Evolutionary conservation across 2,888 invertebrate species (phyloP), one percentile per base, ranked within the genome.

Genomic region (Eurois occulta): DNA sequence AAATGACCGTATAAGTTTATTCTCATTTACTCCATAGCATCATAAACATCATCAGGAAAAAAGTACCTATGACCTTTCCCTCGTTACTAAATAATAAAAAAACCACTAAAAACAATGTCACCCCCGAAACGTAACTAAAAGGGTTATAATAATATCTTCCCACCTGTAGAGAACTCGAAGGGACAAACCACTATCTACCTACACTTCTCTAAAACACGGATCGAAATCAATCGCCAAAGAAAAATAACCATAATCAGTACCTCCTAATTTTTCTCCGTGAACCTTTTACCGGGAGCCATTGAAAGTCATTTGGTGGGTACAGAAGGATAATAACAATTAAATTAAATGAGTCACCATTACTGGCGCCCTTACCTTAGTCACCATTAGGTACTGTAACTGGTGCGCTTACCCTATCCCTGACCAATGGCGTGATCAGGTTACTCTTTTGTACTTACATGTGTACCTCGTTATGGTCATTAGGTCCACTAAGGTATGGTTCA

Each of bases 321-420:
- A 80, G 72, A 72, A 73, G 72, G 79, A 67, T 70, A 80, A 84
- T 88, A 86, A 84, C 88, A 87, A 87, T 88, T 86, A 82, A 77
- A 74, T 62, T 81, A 81, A 87, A 87, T 75, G 87, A 81, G 84
- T 84, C 77, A 74, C 64, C 74, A 72, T 85, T 86, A 85, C 64
- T 43, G 73, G 60, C 72, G 28, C 74, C 81, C 62, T 81, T 80
- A 83, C 75, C 38, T n/a, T 65, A 64, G 64, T 32, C 32, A 62
- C 62, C 62, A 62, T 65, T 65, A 41, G 65, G 65, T 41, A 65
- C 41, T 21, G 35, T 62, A 35, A 84, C 60, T 28, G 67, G 66
- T 75, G 21, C 72, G 81, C 62, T 77, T 78, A 81, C 73, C 80
- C 85, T 87, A 78, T 65, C 60, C 75, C 72, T 67, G 71, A 74